Conservation (phyloP, 1,140 invertebrate genomes). For the Drosophila murphyi region DNA sequence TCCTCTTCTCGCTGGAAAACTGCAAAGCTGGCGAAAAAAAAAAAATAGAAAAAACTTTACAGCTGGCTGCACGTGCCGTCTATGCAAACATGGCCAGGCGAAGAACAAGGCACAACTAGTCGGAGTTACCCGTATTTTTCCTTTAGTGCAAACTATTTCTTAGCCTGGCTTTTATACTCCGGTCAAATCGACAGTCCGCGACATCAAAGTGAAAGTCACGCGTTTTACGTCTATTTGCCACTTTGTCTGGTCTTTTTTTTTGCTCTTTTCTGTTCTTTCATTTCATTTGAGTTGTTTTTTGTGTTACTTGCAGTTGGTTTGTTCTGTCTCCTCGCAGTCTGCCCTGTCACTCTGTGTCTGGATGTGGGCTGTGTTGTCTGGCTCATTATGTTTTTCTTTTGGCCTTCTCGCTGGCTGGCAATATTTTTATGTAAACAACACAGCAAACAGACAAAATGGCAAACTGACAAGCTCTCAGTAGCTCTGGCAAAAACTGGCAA, state of each 20-base stretch:
- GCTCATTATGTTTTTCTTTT: conserved; percentile 68
- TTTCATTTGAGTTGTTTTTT: conserved; percentile 13
- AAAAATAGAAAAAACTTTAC: conserved; percentile 3
- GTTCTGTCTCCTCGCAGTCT: conserved; percentile 31
- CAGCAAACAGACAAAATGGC: conserved; percentile 29
- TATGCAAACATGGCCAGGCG: conserved; percentile 30
- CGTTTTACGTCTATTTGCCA: conserved; percentile 74
- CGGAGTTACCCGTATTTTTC: conserved; percentile 37
- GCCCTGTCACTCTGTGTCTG: conserved; percentile 22
- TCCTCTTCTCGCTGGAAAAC: background rate
- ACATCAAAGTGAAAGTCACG: conserved; percentile 79
- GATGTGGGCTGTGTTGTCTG: conserved; percentile 56
- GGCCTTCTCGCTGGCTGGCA: conserved; percentile 35
- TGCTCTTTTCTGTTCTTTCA: background rate
- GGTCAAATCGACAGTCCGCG: conserved; percentile 34
- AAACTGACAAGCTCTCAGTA: conserved; percentile 20
- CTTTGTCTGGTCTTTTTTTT: conserved; percentile 62
- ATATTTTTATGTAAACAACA: conserved; percentile 75
- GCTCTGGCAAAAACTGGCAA: conserved; percentile 61
- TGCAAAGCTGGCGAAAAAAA: background rate
- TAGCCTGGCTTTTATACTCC: conserved; percentile 27
- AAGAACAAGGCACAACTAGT: background rate
- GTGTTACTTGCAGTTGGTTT: conserved; percentile 42
- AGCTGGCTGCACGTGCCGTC: conserved; percentile 33
- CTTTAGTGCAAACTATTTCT: conserved; percentile 33